phyloP scores from a whole-genome alignment of 92 coral and sea anemone species.

The Actinernus sp. region DNA sequence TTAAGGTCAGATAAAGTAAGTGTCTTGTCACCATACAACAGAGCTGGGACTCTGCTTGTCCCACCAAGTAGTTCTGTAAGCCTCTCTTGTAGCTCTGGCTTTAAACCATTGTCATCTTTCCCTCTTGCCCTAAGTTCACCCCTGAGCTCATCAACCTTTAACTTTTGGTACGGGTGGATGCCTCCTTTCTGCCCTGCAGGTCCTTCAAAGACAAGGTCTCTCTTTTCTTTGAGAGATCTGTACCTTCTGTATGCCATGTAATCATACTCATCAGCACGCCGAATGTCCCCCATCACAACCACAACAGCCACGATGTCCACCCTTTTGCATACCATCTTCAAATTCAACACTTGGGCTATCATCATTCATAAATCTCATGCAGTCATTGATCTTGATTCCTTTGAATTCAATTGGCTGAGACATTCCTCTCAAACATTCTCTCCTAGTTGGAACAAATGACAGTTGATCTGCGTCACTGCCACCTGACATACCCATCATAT shows the following conservation, averaged over 20 bases:
- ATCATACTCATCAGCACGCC: constrained; percentile 4
- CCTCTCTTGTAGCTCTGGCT: constrained; percentile 12
- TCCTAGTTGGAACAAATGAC: constrained; percentile 9
- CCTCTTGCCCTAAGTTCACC: constrained; percentile 16
- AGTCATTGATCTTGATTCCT: not conserved
- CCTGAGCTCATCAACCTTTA: constrained; percentile 17
- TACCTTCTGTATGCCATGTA: constrained; percentile 8
- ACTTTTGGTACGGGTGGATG: not conserved
- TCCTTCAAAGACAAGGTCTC: constrained; percentile 4
- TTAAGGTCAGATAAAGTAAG: constrained; percentile 1
- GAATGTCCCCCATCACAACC: constrained; percentile 44
- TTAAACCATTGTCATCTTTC: not conserved
- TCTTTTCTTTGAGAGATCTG: constrained; percentile 22
- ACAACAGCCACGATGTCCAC: constrained; percentile 17
- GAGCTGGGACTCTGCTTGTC: constrained; percentile 9
- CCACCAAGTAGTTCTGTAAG: constrained; percentile 5
- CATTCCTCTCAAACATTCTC: constrained; percentile 24
- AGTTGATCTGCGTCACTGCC: constrained; percentile 28
- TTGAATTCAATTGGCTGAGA: too few relatives aligned
- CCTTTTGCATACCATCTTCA: constrained; percentile 24
- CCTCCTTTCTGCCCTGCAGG: not conserved
- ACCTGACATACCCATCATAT: constrained; percentile 23
- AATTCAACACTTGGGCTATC: constrained; percentile 19
- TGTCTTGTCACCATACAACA: constrained; percentile 1
- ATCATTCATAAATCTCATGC: constrained; percentile 18